Evolutionary conservation across 2,888 invertebrate species (phyloP).

Genomic region (Pantelozetes paolii): DNA sequence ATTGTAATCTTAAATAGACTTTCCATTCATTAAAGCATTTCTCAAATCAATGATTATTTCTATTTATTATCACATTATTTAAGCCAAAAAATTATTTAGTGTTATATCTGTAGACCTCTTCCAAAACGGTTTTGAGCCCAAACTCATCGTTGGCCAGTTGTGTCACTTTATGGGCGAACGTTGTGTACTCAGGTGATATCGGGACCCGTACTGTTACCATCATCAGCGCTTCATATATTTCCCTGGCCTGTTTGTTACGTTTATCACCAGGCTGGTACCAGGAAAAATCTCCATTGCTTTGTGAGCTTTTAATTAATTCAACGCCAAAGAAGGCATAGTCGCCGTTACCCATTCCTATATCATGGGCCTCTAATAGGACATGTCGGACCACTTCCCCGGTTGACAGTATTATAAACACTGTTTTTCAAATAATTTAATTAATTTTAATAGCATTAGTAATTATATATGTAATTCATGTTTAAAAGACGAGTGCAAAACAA

Average conservation of each 20-base stretch:
- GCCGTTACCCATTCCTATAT: slow-evolving; percentile 46
- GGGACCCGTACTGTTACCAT: slow-evolving; percentile 47
- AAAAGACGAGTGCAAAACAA: no score
- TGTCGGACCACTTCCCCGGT: slow-evolving; percentile 44
- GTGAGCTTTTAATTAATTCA: slow-evolving; percentile 43
- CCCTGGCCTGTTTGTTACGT: slow-evolving; percentile 46
- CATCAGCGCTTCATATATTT: slow-evolving; percentile 48
- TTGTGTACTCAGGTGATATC: slow-evolving; percentile 44
- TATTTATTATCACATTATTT: not conserved
- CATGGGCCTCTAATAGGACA: slow-evolving; percentile 45
- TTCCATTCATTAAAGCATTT: not conserved
- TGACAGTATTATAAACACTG: slow-evolving; percentile 46
- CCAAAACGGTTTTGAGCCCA: not conserved
- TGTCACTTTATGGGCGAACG: slow-evolving; percentile 45
- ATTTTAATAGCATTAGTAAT: no score
- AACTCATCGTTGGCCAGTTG: slow-evolving; percentile 34
- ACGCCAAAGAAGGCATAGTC: slow-evolving; percentile 47
- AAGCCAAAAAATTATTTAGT: not conserved
- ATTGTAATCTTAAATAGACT: not conserved
- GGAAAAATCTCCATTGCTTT: slow-evolving; percentile 42
- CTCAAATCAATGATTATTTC: not conserved
- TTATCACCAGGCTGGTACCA: slow-evolving; percentile 46
- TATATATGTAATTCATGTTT: no score
- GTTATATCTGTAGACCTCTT: not conserved
- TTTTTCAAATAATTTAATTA: no score